A percentile compares a stretch with the other conserved stretches of the same genome.
phyloP scores from a whole-genome alignment of 2,113 vertebrate genomes.

The Nyctereutes procyonoides region DNA sequence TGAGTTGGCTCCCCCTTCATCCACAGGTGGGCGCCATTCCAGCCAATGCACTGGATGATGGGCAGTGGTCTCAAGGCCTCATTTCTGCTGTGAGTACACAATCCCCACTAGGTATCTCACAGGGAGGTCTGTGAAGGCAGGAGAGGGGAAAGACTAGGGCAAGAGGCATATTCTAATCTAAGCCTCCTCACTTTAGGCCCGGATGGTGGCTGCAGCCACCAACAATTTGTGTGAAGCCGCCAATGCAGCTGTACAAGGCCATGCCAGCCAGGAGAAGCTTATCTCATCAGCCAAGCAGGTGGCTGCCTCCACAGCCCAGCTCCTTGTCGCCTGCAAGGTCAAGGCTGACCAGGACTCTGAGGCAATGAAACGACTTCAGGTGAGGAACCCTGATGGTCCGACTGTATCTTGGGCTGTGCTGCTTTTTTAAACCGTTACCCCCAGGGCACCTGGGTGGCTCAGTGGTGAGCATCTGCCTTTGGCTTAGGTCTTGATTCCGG shows the following conservation, averaged over 20 bases:
- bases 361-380: constrained; percentile 99
- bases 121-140: background rate
- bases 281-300: constrained; percentile 98
- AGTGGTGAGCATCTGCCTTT: no score
- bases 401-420: background rate
- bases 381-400: constrained; percentile 78
- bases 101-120: background rate
- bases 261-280: constrained; percentile 97
- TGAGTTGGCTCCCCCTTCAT: background rate
- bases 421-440: background rate
- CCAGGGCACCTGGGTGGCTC: no score
- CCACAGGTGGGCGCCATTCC: constrained; percentile 95
- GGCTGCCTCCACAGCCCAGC: constrained; percentile 96
- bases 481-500: no score
- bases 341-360: constrained; percentile 99
- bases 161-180: background rate
- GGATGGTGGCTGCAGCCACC: constrained; percentile 98
- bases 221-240: constrained; percentile 97
- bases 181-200: constrained; percentile 88
- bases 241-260: constrained; percentile 96
- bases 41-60: constrained; percentile 96
- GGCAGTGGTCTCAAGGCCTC: constrained; percentile 99
- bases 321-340: constrained; percentile 98
- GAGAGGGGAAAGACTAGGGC: background rate
- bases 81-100: constrained; percentile 96